Base-by-base conservation (phyloP, 2,797 vertebrate species). In the Choloepus didactylus region DNA sequence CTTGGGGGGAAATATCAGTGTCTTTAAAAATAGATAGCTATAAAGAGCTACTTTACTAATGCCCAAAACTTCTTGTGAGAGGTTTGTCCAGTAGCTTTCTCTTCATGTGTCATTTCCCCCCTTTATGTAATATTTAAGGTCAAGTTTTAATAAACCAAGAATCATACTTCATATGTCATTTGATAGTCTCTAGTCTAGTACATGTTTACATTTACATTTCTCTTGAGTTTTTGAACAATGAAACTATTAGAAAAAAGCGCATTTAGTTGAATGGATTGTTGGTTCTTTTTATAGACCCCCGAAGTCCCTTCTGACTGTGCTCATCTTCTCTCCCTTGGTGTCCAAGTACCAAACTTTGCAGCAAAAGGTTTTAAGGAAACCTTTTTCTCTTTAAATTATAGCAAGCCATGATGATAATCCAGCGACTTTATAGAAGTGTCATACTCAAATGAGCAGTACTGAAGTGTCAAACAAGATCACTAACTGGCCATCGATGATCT, bases 71-170 rank as follows among this genome's bases (percentile, higher is more conserved):
- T 94, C 60, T 56, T 67, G 38, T 29, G 67, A 93, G 60, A 66
- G 10, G 4, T 79, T 91, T 81, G 60, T 29, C 27, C 27, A 31
- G 44, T 38, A 8, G 72, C 19, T 80, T 76, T 86, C 15, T 86
- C 66, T 91, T 86, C 15, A 23, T 38, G 2, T 79, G 59, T 46
- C 6, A 49, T 87, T 46, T 12, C 11, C 21, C 38, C 10, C 7
- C 80, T 79, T 85, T 62, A 38, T 54, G 27, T 75, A 41, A 7
- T 54, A 16, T 23, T 6, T 73, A 49, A 91, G 8, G 31, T 59
- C 23, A 82, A 69, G 46, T 82, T 95, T 88, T 89, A 83, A 54
- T 44, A 93, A 85, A 38, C 79, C 4, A 16, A 89, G 49, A 88
- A 44, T 60, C 10, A 66, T 4, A 29, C 9, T 31, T 9, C 18